These are phyloP conservation scores for Sebastes oblongus DNA, from an alignment of 2,797 vertebrate species.

Conservation along the genomic window DNA sequence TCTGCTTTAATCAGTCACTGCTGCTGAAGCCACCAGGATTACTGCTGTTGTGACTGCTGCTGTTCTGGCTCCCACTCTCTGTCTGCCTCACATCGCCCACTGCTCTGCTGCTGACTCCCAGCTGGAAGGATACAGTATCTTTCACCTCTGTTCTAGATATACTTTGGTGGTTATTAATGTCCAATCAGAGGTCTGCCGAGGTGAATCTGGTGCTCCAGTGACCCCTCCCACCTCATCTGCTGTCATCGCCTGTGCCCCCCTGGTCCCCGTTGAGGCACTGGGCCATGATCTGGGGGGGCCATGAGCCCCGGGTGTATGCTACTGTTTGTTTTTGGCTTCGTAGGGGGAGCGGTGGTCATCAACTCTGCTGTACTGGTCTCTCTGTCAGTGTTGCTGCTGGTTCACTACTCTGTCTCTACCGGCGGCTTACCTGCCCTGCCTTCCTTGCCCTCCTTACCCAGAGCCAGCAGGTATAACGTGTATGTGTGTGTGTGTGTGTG, in stretches of 20 bases:
- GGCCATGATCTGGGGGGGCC: slow-evolving; percentile 85
- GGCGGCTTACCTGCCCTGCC: slow-evolving; percentile 86
- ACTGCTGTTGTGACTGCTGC: slow-evolving; percentile 32
- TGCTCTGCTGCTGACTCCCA: neutral
- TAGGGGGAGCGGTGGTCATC: slow-evolving; percentile 99
- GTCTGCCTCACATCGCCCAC: slow-evolving; percentile 6
- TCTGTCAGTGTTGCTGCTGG: slow-evolving; percentile 96
- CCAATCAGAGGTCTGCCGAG: neutral
- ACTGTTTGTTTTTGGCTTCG: slow-evolving; percentile 99
- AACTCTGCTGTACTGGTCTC: slow-evolving; percentile 98
- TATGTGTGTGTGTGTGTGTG: neutral
- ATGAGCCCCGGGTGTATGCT: slow-evolving; percentile 99
- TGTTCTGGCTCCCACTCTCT: slow-evolving; percentile 5
- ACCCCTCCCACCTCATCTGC: slow-evolving; percentile 20
- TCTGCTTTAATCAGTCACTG: neutral
- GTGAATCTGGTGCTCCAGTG: slow-evolving; percentile 38
- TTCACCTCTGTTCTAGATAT: neutral
- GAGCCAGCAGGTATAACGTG: slow-evolving; percentile 90
- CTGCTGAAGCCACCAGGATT: slow-evolving; percentile 50
- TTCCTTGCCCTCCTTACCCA: slow-evolving; percentile 89
- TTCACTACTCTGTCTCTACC: slow-evolving; percentile 96
- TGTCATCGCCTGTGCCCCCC: neutral
- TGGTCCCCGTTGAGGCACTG: slow-evolving; percentile 57
- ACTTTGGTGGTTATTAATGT: neutral
- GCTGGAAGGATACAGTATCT: neutral